A percentile compares a stretch with the other conserved stretches of the same genome.
Evolutionary conservation across 2,888 invertebrate species (phyloP).

Genomic region (Cecidostiba fungosa): DNA sequence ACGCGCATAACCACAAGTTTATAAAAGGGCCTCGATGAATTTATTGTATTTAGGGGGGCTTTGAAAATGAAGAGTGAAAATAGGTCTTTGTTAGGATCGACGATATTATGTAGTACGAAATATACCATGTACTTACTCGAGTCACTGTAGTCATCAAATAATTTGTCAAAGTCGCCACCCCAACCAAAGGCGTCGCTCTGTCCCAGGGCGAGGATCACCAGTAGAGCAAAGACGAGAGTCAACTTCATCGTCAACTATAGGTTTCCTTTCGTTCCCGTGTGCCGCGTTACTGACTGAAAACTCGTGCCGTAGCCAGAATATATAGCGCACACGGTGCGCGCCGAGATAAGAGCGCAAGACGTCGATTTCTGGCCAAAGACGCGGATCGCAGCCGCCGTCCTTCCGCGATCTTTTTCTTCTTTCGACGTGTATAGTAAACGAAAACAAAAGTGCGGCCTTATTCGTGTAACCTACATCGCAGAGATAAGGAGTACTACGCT

Average conservation of each 20-base stretch:
- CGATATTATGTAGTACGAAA: too few species aligned
- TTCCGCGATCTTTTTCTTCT: not conserved
- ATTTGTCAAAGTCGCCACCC: not conserved
- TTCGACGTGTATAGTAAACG: not conserved
- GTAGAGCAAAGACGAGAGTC: not conserved
- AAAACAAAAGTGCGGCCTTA: slow-evolving; percentile 35
- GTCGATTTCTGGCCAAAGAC: not conserved
- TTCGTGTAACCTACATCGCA: slow-evolving; percentile 4
- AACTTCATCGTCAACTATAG: not conserved
- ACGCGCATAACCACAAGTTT: too few species aligned
- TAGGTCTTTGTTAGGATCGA: too few species aligned
- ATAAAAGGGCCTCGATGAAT: too few species aligned
- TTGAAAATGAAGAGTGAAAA: too few species aligned
- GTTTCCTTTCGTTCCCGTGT: not conserved
- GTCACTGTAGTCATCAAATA: not conserved
- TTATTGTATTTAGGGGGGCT: too few species aligned
- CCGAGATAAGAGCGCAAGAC: not conserved
- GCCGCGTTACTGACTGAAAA: not conserved
- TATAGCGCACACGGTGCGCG: not conserved
- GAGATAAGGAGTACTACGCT: not conserved
- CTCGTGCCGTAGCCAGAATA: not conserved
- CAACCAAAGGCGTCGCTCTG: slow-evolving; percentile 6
- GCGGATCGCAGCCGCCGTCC: not conserved
- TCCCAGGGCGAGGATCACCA: not conserved
- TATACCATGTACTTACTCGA: not conserved